These are phyloP conservation scores for Nymphalis polychloros DNA, from an alignment of 2,888 invertebrate genomes.

Conservation along the genomic window DNA sequence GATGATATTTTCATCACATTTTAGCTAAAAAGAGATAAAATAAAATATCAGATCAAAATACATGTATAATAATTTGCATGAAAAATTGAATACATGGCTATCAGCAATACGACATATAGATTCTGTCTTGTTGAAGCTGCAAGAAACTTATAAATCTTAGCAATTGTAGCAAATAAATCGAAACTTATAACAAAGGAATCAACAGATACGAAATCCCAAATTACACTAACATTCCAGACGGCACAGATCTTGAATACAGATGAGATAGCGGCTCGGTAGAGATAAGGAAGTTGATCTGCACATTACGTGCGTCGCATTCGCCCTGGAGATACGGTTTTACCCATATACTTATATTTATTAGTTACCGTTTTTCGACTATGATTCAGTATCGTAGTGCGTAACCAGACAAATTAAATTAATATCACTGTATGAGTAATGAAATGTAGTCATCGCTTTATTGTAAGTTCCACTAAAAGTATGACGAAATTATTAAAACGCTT, in stretches of 20 bases:
- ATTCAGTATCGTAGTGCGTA: background rate
- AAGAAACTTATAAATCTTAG: background rate
- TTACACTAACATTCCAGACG: constrained; percentile 57
- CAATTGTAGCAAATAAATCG: constrained; percentile 10
- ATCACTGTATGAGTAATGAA: background rate
- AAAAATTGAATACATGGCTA: too few species aligned
- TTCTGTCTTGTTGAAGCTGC: too few species aligned
- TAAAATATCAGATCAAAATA: too few species aligned
- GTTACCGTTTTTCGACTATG: background rate
- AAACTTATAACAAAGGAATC: constrained; percentile 34
- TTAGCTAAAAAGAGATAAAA: too few species aligned
- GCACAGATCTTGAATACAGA: constrained; percentile 54
- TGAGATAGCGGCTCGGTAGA: constrained; percentile 44
- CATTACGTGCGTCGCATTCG: constrained; percentile 47
- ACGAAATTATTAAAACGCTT: background rate
- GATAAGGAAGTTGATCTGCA: constrained; percentile 61
- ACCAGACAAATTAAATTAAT: background rate
- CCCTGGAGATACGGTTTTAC: constrained; percentile 36
- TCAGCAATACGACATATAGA: too few species aligned
- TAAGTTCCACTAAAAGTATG: too few species aligned
- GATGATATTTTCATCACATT: too few species aligned
- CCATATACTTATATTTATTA: constrained; percentile 31
- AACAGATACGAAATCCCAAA: constrained; percentile 57
- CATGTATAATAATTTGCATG: too few species aligned
- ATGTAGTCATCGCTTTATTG: too few species aligned